Base-by-base conservation (phyloP, 2,113 vertebrate species). In the Urocolius indicus region DNA sequence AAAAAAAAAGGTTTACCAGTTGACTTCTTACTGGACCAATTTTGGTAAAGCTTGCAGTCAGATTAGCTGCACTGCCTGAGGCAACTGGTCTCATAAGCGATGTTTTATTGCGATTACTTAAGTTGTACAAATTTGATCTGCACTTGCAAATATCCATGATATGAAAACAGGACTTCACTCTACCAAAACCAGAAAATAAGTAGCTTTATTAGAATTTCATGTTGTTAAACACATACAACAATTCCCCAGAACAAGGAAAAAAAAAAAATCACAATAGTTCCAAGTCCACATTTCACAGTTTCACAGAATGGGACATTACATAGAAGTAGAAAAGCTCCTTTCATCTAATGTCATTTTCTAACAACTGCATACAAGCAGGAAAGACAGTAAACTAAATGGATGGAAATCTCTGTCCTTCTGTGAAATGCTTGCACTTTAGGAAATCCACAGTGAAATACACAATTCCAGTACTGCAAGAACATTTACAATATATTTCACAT, bases 111-210 rank as follows among this genome's bases (percentile, higher is more conserved):
- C 98, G 97, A 97, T 99, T 99, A 95, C 97, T 96, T 69, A 96
- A 93, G 90, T 99, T 99, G 71, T 98, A 99, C 21, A 97, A 92
- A 96, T 97, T 98, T 48, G 99, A 98, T 74, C 99, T 98, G 89
- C 98, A 98, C 96, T 99, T 99, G 98, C 99, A 99, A 97, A 99
- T 96, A 95, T 99, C 99, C 99, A 99, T 99, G 95, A 99, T 99
- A 97, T 99, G 99, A 98, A 99, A 99, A 98, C 99, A 99, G 72
- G 99, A 99, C 97, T 99, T 99, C 62, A 99, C 99, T 96, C 99
- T 99, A 48, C 32, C 46, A 93, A 91, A 94, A 61, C n/a, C 72
- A 95, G 81, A 87, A 93, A 68, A 81, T 5, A 85, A 82, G 24
- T n/a, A 59, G 79, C 36, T 94, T 90, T 72, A 90, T 89, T 58